phyloP scores from a whole-genome alignment of 2,888 invertebrate genomes.

The Drosophila quinaria region DNA sequence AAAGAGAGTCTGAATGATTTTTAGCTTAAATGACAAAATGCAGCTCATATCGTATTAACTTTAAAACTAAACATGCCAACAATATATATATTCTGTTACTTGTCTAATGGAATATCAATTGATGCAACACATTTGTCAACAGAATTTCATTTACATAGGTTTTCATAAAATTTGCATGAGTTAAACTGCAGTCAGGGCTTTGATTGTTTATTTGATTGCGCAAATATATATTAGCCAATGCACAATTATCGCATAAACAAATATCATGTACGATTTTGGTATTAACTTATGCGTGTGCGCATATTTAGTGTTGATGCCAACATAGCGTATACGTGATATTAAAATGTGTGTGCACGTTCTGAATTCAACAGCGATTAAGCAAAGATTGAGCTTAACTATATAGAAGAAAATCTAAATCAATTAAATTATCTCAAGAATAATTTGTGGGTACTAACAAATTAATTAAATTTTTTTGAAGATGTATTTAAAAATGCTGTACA shows the following conservation, averaged over 20 bases:
- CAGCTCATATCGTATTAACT: conserved; percentile 2
- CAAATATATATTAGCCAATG: conserved; percentile 9
- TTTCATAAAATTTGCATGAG: neutral
- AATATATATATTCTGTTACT: neutral
- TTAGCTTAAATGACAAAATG: conserved; percentile 1
- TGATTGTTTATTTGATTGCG: conserved; percentile 12
- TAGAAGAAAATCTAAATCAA: neutral
- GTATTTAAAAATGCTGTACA: too few species aligned
- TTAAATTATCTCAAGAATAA: neutral
- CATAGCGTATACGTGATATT: conserved; percentile 30
- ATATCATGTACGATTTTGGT: conserved; percentile 1
- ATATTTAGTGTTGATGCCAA: neutral
- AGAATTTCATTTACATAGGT: conserved; percentile 14
- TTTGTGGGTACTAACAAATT: too few species aligned
- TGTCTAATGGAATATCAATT: conserved; percentile 7
- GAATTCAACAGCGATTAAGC: neutral
- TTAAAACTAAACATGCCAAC: neutral
- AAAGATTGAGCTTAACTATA: neutral
- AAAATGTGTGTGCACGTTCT: neutral
- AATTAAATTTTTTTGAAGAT: too few species aligned
- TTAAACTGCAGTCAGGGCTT: neutral
- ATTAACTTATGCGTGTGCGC: neutral
- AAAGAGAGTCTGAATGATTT: neutral
- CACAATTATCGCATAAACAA: conserved; percentile 14
- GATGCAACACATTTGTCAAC: conserved; percentile 20